Evolutionary conservation across 2,797 vertebrate genomes (phyloP).

Genomic region (Eurystomus glaucurus): DNA sequence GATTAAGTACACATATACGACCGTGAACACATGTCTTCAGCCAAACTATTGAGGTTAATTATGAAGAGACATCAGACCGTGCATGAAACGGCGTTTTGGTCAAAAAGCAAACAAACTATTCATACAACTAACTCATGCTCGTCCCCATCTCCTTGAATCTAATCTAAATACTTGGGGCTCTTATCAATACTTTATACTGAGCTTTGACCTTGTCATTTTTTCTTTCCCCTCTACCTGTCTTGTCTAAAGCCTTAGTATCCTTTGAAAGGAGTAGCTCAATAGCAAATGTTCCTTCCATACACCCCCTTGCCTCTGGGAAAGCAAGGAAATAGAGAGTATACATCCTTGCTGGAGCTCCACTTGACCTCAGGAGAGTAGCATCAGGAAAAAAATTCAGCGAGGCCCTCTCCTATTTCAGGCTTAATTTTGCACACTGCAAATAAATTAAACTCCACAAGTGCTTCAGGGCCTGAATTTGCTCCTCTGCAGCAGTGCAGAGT

Average conservation of each 20-base stretch:
- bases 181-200: not conserved
- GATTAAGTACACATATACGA: slow-evolving; percentile 64
- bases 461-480: not conserved
- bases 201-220: not conserved
- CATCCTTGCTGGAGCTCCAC: not conserved
- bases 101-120: not conserved
- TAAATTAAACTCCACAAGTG: not conserved
- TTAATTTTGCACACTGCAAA: not conserved
- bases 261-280: not conserved
- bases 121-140: not conserved
- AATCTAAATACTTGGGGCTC: not conserved
- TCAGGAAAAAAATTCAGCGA: not conserved
- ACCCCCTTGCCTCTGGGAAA: rapidly evolving
- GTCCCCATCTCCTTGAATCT: not conserved
- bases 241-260: not conserved
- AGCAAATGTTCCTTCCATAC: not conserved
- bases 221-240: not conserved
- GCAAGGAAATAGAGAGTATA: not conserved
- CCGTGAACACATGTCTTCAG: slow-evolving; percentile 9
- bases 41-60: not conserved
- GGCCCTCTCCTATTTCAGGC: not conserved
- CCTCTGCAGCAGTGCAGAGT: not conserved
- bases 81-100: not conserved
- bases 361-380: not conserved
- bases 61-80: not conserved